These are phyloP conservation scores for Hypsopygia costalis DNA, from an alignment of 2,888 invertebrate species.

Conservation along the genomic window DNA sequence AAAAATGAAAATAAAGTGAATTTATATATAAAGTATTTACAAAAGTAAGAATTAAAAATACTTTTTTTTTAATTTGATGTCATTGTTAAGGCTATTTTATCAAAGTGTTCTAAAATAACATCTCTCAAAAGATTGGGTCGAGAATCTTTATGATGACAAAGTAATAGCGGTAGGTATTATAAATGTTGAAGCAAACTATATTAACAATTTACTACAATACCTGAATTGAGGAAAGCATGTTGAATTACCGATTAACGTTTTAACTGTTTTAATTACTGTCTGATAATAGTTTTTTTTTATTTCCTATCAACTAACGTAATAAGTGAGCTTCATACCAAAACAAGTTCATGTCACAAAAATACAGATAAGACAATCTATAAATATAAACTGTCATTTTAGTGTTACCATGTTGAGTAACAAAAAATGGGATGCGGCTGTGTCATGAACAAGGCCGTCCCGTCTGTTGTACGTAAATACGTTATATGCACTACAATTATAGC, in stretches of 20 bases:
- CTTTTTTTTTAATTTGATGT: too few relatives aligned
- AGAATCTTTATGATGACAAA: too few relatives aligned
- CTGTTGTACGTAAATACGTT: too few relatives aligned
- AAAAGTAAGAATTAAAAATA: too few relatives aligned
- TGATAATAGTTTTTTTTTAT: slow-evolving; percentile 4
- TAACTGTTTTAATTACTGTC: background rate
- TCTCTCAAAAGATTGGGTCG: too few relatives aligned
- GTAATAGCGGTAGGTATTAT: too few relatives aligned
- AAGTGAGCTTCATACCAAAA: slow-evolving; percentile 2
- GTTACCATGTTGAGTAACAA: slow-evolving; percentile 21
- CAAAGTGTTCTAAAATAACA: too few relatives aligned
- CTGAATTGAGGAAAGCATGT: slow-evolving; percentile 34
- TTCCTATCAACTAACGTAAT: slow-evolving; percentile 4
- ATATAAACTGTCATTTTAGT: slow-evolving; percentile 21
- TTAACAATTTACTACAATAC: slow-evolving; percentile 23
- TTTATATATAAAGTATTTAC: too few relatives aligned
- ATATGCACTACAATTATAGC: too few relatives aligned
- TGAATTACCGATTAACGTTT: background rate
- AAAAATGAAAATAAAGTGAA: background rate
- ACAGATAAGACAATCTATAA: background rate
- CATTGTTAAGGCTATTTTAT: too few relatives aligned
- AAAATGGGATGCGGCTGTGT: too few relatives aligned
- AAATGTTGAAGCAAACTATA: background rate
- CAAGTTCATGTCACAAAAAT: background rate
- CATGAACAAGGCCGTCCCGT: too few relatives aligned